Evolutionary conservation across 2,113 vertebrate species (phyloP).

Genomic region (Tauraco erythrolophus): DNA sequence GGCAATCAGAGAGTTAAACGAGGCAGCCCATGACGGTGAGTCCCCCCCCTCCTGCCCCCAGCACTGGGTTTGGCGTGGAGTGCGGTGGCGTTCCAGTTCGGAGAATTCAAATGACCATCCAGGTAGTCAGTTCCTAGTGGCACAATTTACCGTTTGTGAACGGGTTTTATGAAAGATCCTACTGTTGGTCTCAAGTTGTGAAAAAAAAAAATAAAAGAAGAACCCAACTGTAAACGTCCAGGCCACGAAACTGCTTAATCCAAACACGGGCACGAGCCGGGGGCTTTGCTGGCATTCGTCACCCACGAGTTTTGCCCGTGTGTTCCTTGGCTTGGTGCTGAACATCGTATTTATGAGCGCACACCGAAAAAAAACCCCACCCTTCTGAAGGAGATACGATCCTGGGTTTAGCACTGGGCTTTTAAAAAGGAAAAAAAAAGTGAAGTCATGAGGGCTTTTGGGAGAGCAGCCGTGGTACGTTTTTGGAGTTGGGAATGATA

Average conservation of each 20-base stretch:
- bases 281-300: not conserved
- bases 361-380: not conserved
- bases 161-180: constrained; percentile 47
- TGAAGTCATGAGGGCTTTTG: not conserved
- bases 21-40: not conserved
- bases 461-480: accelerated
- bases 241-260: constrained; percentile 30
- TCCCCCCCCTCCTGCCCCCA: not conserved
- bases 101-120: constrained; percentile 34
- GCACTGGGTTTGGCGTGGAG: not conserved
- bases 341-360: not conserved
- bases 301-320: not conserved
- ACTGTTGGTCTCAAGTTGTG: constrained; percentile 55
- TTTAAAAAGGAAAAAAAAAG: not conserved
- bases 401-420: not conserved
- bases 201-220: not conserved
- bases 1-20: not conserved
- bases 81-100: not conserved
- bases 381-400: not conserved
- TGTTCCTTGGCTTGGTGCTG: constrained; percentile 49
- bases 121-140: constrained; percentile 43
- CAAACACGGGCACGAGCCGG: constrained; percentile 62
- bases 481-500: not conserved
- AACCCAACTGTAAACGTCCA: constrained; percentile 25
- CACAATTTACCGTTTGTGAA: constrained; percentile 74